Conservation (phyloP, 2,113 vertebrate species). For the Neogale vison region DNA sequence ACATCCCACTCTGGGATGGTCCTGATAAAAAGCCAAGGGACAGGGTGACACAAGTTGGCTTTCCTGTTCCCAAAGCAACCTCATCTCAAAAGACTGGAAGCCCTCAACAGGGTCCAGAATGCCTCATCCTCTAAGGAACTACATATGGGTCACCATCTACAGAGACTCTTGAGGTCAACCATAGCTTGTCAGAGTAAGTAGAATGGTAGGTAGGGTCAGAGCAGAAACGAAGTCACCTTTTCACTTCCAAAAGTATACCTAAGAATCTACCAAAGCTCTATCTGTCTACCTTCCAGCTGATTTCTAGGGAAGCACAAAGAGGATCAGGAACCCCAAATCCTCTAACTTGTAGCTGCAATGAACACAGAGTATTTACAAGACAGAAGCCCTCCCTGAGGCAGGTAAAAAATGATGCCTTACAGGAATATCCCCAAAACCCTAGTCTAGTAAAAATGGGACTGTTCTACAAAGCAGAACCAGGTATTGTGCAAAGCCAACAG, state of each 20-base stretch:
- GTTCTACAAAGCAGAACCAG: neutral
- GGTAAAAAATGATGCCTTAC: neutral
- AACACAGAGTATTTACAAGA: neutral
- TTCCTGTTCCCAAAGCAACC: neutral
- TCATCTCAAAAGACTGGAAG: neutral
- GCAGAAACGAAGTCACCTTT: neutral
- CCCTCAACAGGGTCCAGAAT: neutral
- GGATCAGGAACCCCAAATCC: neutral
- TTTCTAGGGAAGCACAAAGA: slow-evolving; percentile 26
- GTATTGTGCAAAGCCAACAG: neutral
- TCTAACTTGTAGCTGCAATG: neutral
- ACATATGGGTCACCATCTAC: neutral
- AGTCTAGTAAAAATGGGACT: neutral
- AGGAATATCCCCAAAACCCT: neutral
- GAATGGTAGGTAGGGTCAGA: neutral
- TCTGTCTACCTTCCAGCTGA: neutral
- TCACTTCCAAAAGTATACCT: slow-evolving; percentile 6
- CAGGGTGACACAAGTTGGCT: neutral
- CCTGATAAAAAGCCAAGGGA: neutral
- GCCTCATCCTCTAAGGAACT: neutral
- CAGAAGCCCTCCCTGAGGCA: neutral
- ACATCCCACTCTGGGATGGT: neutral
- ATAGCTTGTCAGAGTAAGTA: neutral
- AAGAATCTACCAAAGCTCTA: neutral
- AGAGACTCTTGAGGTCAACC: neutral